Evolutionary conservation across 2,797 vertebrate genomes (phyloP).

Genomic region (Gymnothorax javanicus): DNA sequence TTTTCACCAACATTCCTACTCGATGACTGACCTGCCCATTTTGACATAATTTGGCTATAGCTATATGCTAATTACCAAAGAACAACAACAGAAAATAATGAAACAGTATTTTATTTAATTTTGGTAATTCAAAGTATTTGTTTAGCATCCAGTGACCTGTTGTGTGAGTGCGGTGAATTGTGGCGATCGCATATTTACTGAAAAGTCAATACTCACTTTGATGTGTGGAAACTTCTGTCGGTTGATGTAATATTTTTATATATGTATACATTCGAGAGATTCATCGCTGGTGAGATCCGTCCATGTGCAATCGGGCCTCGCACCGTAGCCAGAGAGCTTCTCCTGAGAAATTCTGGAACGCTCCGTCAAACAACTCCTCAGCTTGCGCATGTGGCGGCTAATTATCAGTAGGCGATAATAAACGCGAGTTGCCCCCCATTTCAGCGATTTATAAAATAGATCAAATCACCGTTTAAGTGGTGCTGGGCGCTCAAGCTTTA

Average conservation of each 20-base stretch:
- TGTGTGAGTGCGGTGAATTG: neutral
- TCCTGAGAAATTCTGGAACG: neutral
- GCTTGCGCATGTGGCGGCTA: neutral
- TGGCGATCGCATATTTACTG: neutral
- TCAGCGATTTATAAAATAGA: neutral
- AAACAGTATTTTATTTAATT: neutral
- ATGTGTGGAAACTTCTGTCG: neutral
- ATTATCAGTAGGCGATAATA: slow-evolving; percentile 1
- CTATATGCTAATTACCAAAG: slow-evolving; percentile 13
- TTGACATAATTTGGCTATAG: neutral
- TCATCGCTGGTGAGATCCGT: neutral
- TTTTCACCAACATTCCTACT: neutral
- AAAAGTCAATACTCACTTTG: neutral
- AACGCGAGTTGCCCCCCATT: neutral
- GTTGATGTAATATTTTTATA: neutral
- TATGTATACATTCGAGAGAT: neutral
- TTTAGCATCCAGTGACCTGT: neutral
- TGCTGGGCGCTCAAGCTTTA: neutral
- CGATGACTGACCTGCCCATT: neutral
- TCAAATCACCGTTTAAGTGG: neutral
- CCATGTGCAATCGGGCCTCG: neutral
- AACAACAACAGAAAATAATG: neutral
- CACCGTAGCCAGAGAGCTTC: neutral
- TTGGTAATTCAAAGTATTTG: neutral
- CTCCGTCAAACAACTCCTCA: neutral